These are phyloP conservation scores for Epinotia brunnichana DNA, from an alignment of 2,888 invertebrate genomes.

Conservation along the genomic window DNA sequence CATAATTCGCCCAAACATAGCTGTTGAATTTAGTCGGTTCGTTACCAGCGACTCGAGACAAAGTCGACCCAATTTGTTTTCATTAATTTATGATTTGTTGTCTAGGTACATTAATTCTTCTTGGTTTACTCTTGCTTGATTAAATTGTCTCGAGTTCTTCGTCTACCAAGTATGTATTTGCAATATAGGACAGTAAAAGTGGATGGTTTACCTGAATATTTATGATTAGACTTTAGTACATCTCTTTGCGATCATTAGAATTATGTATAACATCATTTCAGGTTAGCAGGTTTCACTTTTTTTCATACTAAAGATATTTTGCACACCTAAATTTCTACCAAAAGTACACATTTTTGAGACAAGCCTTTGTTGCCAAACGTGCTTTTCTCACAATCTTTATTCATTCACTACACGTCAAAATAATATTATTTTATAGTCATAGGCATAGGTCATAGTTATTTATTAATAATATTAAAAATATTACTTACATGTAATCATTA, in stretches of 20 bases:
- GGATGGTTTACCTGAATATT: neutral
- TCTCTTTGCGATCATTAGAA: neutral
- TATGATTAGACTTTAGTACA: neutral
- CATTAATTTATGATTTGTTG: slow-evolving; percentile 44
- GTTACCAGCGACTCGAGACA: slow-evolving; percentile 38
- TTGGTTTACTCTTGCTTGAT: slow-evolving; percentile 34
- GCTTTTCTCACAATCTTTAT: no score
- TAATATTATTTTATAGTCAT: no score
- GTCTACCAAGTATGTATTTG: neutral
- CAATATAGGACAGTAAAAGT: neutral
- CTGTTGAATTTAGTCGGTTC: slow-evolving; percentile 36
- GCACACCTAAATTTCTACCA: no score
- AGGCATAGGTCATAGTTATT: no score
- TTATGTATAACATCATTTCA: neutral
- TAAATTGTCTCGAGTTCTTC: slow-evolving; percentile 6
- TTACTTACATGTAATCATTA: no score
- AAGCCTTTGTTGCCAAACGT: no score
- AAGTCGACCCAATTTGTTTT: slow-evolving; percentile 42
- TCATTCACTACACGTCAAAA: no score
- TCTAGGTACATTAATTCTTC: slow-evolving; percentile 43
- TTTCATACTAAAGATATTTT: no score
- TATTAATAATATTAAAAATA: no score
- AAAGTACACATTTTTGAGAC: no score
- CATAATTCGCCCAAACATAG: slow-evolving; percentile 18
- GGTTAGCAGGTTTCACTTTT: neutral